Base-by-base conservation (phyloP, 1,140 invertebrate species). In the Rhopalosiphum padi region DNA sequence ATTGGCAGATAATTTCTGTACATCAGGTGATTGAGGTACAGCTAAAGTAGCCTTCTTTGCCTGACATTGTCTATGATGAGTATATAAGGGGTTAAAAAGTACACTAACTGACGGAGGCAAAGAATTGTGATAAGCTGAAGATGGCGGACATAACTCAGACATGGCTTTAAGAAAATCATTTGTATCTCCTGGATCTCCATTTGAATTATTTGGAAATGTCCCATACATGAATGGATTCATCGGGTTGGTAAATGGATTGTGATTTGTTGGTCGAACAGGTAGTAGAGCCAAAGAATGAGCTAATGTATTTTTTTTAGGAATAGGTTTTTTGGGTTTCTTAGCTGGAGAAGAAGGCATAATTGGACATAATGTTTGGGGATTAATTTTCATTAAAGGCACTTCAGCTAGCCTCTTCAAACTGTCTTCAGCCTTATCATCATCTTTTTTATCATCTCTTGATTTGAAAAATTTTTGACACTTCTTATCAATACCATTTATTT, bases 321-420 rank as follows among this genome's bases (percentile, higher is more conserved):
- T 85, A 43, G 85, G 85, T 53, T 87, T 85, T 91, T 93, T 94
- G 21, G 90, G 48, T 68, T 89, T 88, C 5, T 94, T 90, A n/a
- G 94, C 68, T 41, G 93, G 85, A 92, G 94, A 83, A 51, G 94
- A 87, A n/a, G 94, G 88, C 82, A 93, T 55, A 53, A 96, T 96
- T 0, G 96, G 96, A 86, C 96, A 96, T 11, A 97, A 94, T 0
- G 96, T 96, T 94, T 96, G 96, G 5, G 96, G 96, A 94, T 97
- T 96, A 83, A 96, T 96, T 94, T 96, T 96, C 93, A 96, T 96
- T 94, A 97, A 95, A 30, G 94, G 95, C 25, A 95, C 94, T 30
- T 94, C 95, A 30, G 91, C 91, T 86, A 93, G 55, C 21, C 91
- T 86, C 15, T 93, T 93, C 11, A 93, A 85, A 83, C 82, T 93